Base-by-base conservation (phyloP, 2,113 vertebrate species). In the Urocynchramus pylzowi region DNA sequence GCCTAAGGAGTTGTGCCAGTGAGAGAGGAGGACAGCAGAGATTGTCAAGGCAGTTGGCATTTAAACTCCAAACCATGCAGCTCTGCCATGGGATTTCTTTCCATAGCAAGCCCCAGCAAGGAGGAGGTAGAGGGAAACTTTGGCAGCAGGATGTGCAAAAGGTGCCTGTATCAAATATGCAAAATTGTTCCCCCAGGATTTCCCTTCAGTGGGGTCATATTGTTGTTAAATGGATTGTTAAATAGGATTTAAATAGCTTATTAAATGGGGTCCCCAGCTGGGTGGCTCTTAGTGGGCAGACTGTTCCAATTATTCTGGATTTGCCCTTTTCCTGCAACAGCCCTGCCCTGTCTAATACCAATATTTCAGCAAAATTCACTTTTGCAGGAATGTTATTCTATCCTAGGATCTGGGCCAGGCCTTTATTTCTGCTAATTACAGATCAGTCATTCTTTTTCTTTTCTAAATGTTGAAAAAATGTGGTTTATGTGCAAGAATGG, bases 211-310 rank as follows among this genome's bases (percentile, higher is more conserved):
- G 71, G 79, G 93, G 85, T 95, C 83, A 84, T 92, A 90, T 93
- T 94, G 85, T 95, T 95, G 96, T 92, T 96, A 95, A 97, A 97
- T 96, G 95, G 76, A 64, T 95, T 93, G 95, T 97, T 96, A 96
- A 97, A 96, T 86, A 88, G 96, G 92, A 94, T 96, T 97, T 91
- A 95, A 93, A 91, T 91, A 69, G 84, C 76, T 92, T 95, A 77
- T 93, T 90, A 92, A 95, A 71, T 28, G 60, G 80, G 52, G 52
- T 92, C 41, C 84, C 90, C 92, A 94, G 88, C 92, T 93, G 96
- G 79, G 60, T 84, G 44, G 79, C 85, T 90, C 56, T 92, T 92
- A 80, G 76, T 86, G 85, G 90, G 44, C 89, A 96, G 61, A 60
- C 84, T 64, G 81, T 90, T 87, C 76, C 79, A 84, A 84, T 94